These are phyloP conservation scores for Mythimna vitellina DNA, from an alignment of 2,888 invertebrate species.

Conservation along the genomic window DNA sequence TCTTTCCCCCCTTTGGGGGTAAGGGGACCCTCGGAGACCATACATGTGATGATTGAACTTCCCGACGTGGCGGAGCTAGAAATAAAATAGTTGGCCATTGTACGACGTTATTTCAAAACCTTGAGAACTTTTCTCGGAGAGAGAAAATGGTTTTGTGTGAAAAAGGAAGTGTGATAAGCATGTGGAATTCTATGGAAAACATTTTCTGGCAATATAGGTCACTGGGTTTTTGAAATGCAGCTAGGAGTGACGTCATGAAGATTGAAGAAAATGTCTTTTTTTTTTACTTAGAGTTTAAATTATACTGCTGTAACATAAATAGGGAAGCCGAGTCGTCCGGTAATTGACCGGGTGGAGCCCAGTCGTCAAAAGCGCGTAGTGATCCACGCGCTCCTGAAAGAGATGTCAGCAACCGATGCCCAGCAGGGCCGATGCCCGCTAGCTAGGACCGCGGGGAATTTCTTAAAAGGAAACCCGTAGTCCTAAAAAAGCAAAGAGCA, in stretches of 20 bases:
- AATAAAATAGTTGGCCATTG: constrained; percentile 59
- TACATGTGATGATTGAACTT: constrained; percentile 68
- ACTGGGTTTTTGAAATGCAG: neutral
- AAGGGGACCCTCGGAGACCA: constrained; percentile 57
- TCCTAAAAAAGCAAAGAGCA: no score
- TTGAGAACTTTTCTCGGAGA: constrained; percentile 39
- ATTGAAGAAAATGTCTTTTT: neutral
- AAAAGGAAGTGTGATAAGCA: constrained; percentile 23
- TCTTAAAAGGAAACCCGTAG: no score
- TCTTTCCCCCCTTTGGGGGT: constrained; percentile 43
- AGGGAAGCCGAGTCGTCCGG: no score
- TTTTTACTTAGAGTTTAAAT: no score
- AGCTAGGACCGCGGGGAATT: no score
- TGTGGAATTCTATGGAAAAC: constrained; percentile 6
- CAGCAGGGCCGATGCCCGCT: no score
- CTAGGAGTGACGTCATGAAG: neutral
- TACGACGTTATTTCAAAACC: constrained; percentile 55
- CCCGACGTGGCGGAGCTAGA: constrained; percentile 58
- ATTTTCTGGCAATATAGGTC: neutral
- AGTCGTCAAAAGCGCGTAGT: no score
- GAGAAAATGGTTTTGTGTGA: constrained; percentile 19
- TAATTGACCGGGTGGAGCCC: no score
- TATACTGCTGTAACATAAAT: no score
- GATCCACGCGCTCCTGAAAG: no score
- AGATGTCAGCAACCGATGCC: no score